phyloP scores from a whole-genome alignment of 2,113 vertebrate species.

The Lycaon pictus region DNA sequence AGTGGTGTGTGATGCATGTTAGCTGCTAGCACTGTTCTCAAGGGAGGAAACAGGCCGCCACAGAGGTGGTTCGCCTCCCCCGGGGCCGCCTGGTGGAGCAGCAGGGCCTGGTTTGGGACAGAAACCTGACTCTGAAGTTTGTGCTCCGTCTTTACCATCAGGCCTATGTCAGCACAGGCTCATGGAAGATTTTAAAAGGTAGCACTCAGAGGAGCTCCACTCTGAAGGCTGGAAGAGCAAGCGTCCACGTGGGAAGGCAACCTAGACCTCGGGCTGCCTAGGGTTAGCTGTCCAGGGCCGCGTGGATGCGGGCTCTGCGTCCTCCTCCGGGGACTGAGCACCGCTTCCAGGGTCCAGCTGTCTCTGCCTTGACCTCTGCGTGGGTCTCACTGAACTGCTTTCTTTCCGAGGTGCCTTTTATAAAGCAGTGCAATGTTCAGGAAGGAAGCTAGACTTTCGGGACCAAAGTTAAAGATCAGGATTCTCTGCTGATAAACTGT shows the following conservation, averaged over 20 bases:
- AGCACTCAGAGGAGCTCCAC: neutral
- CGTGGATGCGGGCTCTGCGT: neutral
- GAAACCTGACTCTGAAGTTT: neutral
- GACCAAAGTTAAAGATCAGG: neutral
- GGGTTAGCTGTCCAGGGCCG: accelerated
- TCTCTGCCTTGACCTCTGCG: neutral
- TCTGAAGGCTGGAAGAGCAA: neutral
- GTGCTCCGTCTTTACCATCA: neutral
- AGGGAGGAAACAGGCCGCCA: neutral
- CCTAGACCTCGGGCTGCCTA: accelerated
- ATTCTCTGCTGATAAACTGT: neutral
- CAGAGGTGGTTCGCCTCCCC: accelerated
- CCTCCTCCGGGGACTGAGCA: neutral
- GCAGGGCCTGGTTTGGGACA: too few species aligned
- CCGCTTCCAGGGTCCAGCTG: accelerated
- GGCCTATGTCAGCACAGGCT: neutral
- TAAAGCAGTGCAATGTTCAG: neutral
- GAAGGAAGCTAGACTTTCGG: neutral
- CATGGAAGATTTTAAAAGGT: neutral
- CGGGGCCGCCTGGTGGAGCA: accelerated
- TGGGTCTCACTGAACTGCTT: neutral
- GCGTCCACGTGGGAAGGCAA: neutral
- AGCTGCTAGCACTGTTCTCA: accelerated
- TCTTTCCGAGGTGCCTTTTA: neutral
- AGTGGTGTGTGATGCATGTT: accelerated